phyloP scores from a whole-genome alignment of 1,140 invertebrate species.

The Nomia melanderi region DNA sequence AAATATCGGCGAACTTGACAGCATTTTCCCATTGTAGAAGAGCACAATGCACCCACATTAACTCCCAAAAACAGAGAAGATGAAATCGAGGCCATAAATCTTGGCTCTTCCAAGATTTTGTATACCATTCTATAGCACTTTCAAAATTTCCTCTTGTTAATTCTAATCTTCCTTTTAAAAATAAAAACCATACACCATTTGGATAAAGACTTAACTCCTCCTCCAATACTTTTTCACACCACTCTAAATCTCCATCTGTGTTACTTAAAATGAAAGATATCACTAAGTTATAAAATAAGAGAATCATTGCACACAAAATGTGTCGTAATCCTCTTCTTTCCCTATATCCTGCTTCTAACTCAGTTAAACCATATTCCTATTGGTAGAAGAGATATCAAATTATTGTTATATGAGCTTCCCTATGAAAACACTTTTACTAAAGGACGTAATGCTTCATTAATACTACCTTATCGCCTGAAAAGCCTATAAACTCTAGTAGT shows the following conservation, averaged over 20 bases:
- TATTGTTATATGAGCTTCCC: background rate
- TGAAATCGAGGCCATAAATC: constrained; percentile 96
- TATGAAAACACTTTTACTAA: background rate
- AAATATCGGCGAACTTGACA: constrained; percentile 85
- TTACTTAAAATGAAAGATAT: constrained; percentile 91
- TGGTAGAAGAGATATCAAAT: background rate
- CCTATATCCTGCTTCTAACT: constrained; percentile 87
- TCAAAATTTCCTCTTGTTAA: constrained; percentile 91
- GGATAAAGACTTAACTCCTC: constrained; percentile 88
- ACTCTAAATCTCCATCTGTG: constrained; percentile 88
- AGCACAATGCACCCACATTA: constrained; percentile 93
- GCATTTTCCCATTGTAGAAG: constrained; percentile 87
- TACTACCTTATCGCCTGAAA: constrained; percentile 94
- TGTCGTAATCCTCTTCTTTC: constrained; percentile 88
- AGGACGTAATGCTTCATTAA: no score
- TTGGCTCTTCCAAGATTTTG: constrained; percentile 92
- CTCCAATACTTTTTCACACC: constrained; percentile 88
- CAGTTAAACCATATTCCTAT: constrained; percentile 87
- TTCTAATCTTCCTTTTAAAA: constrained; percentile 93
- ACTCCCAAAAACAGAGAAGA: constrained; percentile 97
- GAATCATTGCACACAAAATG: constrained; percentile 91
- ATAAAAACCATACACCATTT: constrained; percentile 95
- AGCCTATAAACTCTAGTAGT: constrained; percentile 96
- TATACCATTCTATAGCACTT: constrained; percentile 89
- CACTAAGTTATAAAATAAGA: constrained; percentile 92